Conservation (phyloP, 2,888 invertebrate genomes). For the Ornithoptera alexandrae region DNA sequence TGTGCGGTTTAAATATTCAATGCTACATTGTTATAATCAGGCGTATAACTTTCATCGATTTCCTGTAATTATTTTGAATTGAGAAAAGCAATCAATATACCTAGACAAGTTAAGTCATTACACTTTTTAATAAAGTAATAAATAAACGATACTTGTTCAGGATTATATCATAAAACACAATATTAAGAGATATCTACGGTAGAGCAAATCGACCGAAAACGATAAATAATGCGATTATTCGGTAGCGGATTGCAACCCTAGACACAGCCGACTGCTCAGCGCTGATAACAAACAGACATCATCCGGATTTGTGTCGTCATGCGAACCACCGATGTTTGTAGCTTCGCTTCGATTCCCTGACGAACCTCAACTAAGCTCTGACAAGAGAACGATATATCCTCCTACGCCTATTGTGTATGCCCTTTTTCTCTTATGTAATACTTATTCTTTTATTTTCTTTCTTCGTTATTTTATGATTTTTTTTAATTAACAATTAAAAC, state of each 20-base stretch:
- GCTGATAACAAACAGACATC: slow-evolving; percentile 79
- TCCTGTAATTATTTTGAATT: neutral
- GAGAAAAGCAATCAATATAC: too few species aligned
- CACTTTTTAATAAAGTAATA: neutral
- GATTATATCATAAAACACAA: slow-evolving; percentile 20
- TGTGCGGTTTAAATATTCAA: too few species aligned
- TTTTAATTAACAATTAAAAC: neutral
- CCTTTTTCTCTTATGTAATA: neutral
- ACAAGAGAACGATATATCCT: slow-evolving; percentile 23
- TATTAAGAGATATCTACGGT: slow-evolving; percentile 24
- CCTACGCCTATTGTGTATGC: slow-evolving; percentile 2
- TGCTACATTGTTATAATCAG: neutral
- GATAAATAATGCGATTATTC: slow-evolving; percentile 70
- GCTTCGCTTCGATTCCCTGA: slow-evolving; percentile 35
- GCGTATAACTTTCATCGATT: neutral
- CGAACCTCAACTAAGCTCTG: slow-evolving; percentile 33
- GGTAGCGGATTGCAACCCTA: slow-evolving; percentile 56
- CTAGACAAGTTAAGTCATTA: too few species aligned
- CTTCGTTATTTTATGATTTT: too few species aligned
- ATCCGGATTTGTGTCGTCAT: slow-evolving; percentile 79
- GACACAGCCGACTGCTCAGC: slow-evolving; percentile 67
- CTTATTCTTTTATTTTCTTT: too few species aligned
- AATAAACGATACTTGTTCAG: slow-evolving; percentile 3
- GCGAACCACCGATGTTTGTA: slow-evolving; percentile 49
- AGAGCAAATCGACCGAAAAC: slow-evolving; percentile 57